Conservation (phyloP, 2,113 vertebrate genomes). For the Corythoichthys intestinalis region DNA sequence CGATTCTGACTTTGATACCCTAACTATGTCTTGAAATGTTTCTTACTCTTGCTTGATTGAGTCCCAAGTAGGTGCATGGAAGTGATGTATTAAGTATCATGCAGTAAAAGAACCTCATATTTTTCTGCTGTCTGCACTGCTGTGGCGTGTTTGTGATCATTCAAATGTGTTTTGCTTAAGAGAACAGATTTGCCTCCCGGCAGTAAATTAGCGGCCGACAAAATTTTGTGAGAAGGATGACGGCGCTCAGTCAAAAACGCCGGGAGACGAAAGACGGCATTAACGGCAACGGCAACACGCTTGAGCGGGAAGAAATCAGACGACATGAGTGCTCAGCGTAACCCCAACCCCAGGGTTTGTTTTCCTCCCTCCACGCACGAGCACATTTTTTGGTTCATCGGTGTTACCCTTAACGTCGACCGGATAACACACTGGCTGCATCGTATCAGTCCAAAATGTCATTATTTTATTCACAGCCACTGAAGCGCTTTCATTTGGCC, state of each 20-base stretch:
- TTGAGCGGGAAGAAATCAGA: constrained; percentile 43
- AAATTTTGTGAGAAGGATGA: constrained; percentile 22
- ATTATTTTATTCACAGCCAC: constrained; percentile 29
- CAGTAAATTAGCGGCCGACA: constrained; percentile 21
- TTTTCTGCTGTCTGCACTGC: not conserved
- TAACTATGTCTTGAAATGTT: not conserved
- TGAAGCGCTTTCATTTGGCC: constrained; percentile 32
- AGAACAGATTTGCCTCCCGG: constrained; percentile 20
- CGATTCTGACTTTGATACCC: not conserved
- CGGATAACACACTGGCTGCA: constrained; percentile 46
- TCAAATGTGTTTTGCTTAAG: constrained; percentile 15
- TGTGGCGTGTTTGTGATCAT: constrained; percentile 12
- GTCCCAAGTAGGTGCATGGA: not conserved
- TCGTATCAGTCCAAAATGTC: constrained; percentile 42
- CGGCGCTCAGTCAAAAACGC: constrained; percentile 22
- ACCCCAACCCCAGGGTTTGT: constrained; percentile 37
- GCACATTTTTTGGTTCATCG: constrained; percentile 56
- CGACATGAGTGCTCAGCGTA: constrained; percentile 21
- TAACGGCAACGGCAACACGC: constrained; percentile 35
- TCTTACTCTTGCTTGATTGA: not conserved
- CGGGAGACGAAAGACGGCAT: constrained; percentile 24
- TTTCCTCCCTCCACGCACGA: constrained; percentile 21
- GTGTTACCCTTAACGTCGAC: constrained; percentile 39
- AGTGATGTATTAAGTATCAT: not conserved
- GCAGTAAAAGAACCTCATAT: not conserved